These are phyloP conservation scores for Thalassoma bifasciatum DNA, from an alignment of 2,113 vertebrate species.

Conservation along the genomic window DNA sequence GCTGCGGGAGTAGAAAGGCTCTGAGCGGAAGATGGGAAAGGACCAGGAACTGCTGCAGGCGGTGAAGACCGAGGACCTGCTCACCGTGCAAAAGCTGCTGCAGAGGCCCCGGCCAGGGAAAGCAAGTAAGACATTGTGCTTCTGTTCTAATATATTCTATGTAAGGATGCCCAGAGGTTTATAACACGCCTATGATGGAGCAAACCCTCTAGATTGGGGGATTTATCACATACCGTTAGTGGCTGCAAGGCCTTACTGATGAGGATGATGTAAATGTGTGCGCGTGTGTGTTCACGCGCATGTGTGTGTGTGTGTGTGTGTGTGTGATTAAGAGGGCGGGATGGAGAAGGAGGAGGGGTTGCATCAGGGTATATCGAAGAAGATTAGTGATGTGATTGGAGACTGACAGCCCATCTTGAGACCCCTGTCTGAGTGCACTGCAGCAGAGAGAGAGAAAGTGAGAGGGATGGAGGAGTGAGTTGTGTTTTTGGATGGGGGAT, in stretches of 20 bases:
- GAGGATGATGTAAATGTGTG: slow-evolving; percentile 7
- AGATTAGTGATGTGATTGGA: slow-evolving; percentile 54
- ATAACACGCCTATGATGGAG: neutral
- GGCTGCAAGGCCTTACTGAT: slow-evolving; percentile 13
- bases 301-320: slow-evolving; percentile 4
- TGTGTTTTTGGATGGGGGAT: slow-evolving; percentile 14
- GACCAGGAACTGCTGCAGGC: slow-evolving; percentile 98
- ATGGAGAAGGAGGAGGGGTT: neutral
- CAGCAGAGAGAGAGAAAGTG: slow-evolving; percentile 52
- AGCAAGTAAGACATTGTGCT: slow-evolving; percentile 88
- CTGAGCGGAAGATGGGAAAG: slow-evolving; percentile 91
- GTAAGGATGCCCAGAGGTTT: neutral
- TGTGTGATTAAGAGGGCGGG: neutral
- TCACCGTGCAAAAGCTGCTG: slow-evolving; percentile 96
- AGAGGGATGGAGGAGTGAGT: neutral
- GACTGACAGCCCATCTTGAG: slow-evolving; percentile 60
- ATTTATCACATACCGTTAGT: neutral
- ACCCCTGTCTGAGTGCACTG: slow-evolving; percentile 63
- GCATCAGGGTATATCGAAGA: slow-evolving; percentile 37
- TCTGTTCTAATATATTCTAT: neutral
- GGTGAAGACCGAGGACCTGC: slow-evolving; percentile 96
- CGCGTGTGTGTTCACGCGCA: neutral
- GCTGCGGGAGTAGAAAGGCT: slow-evolving; percentile 81
- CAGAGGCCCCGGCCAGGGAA: slow-evolving; percentile 95
- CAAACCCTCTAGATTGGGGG: neutral